Conservation (phyloP, 2,888 invertebrate species). For the Scaptomyza tumidula region DNA sequence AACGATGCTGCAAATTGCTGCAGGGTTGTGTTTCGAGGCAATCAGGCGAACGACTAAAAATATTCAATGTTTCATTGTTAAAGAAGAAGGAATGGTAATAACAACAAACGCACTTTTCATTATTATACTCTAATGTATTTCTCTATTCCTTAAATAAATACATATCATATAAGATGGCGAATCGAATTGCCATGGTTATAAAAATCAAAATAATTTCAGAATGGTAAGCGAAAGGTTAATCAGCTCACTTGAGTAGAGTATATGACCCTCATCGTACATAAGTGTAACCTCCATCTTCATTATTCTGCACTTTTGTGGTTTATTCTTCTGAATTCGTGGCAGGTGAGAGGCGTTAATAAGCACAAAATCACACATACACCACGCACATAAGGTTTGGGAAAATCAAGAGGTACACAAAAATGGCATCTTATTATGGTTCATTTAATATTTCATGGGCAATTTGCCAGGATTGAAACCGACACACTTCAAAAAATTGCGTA, state of each 20-base stretch:
- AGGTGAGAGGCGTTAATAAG: conserved; percentile 51
- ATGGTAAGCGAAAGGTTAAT: conserved; percentile 22
- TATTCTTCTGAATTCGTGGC: conserved; percentile 5
- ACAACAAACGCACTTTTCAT: neutral
- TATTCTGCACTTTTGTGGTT: conserved; percentile 24
- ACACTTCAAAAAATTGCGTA: conserved; percentile 76
- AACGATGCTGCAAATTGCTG: too few species aligned
- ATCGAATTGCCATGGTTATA: conserved; percentile 43
- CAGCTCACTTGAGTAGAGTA: neutral
- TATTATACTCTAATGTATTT: neutral
- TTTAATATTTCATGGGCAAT: conserved; percentile 82
- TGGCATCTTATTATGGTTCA: conserved; percentile 78
- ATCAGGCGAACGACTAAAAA: conserved; percentile 4
- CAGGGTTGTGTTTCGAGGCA: neutral
- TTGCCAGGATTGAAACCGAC: conserved; percentile 81
- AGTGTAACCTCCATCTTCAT: conserved; percentile 23
- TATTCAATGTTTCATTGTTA: conserved; percentile 6
- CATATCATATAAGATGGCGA: conserved; percentile 5
- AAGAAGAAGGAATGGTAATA: neutral
- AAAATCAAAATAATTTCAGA: conserved; percentile 34
- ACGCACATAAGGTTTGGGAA: conserved; percentile 62
- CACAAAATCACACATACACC: conserved; percentile 49
- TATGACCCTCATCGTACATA: conserved; percentile 3
- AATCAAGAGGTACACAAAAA: conserved; percentile 78
- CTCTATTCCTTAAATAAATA: conserved; percentile 6